Evolutionary conservation across 2,797 vertebrate genomes (phyloP).

Genomic region (Miichthys miiuy): DNA sequence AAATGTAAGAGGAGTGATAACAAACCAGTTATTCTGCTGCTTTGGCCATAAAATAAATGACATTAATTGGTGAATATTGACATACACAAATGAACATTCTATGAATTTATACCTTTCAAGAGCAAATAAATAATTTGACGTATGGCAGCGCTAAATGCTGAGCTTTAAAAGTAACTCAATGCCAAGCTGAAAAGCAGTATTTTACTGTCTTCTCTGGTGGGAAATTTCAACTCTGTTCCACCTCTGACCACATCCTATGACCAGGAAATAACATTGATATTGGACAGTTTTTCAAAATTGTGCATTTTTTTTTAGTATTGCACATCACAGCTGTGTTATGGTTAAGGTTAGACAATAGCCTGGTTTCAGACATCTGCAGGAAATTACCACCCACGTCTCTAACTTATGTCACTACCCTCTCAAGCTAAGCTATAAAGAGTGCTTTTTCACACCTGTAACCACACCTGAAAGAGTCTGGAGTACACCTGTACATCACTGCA

Average conservation of each 20-base stretch:
- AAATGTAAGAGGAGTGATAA: conserved; percentile 3
- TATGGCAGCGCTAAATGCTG: not conserved
- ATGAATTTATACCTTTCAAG: not conserved
- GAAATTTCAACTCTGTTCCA: not conserved
- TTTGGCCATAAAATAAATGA: not conserved
- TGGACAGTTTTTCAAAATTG: not conserved
- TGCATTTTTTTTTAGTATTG: not conserved
- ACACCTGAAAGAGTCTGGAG: not conserved
- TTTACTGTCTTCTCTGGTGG: not conserved
- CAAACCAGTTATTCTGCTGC: not conserved
- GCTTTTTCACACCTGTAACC: not conserved
- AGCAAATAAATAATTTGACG: not conserved
- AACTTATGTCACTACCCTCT: not conserved
- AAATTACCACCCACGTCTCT: not conserved
- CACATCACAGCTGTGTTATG: not conserved
- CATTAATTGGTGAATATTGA: not conserved
- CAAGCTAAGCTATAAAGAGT: not conserved
- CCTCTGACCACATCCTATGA: too few relatives aligned
- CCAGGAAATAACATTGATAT: too few relatives aligned
- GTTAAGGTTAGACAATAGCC: not conserved
- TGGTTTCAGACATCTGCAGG: not conserved
- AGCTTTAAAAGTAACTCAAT: not conserved
- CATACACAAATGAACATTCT: not conserved
- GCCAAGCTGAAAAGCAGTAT: not conserved
- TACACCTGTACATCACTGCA: not conserved